Evolutionary conservation across 2,113 vertebrate genomes (phyloP), one percentile per base, ranked within the genome.

Genomic region (Onychorhynchus coronatus): DNA sequence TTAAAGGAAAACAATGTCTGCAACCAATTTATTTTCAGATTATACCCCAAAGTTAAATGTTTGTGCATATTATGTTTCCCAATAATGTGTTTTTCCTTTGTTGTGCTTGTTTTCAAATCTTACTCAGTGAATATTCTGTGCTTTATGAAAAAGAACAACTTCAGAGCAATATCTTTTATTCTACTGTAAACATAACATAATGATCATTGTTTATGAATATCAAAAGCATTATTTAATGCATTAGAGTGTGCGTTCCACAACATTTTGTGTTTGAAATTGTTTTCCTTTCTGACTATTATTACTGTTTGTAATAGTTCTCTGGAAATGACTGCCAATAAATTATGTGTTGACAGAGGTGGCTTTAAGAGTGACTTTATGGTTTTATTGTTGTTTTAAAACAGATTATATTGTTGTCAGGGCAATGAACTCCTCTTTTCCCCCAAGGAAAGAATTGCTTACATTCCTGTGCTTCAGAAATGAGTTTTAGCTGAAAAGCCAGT

Each of bases 311-410:
- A 90, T 50, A 55, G 18, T 53, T 93, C 50, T 81, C 27, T 80
- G 81, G 77, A 96, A 91, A 68, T 81, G 28, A 61, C 27, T 91
- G 62, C 41, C 63, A 95, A 89, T 97, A 93, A 94, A 89, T 93
- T 92, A 50, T 3, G 0, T 44, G 35, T 78, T 89, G 86, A 82
- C 77, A 92, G 91, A 91, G 70, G 52, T 84, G 76, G 18, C 66
- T 91, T 67, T 78, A 80, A 89, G 85, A 94, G 42, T 94, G 72
- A 23, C 70, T 94, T 46, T 65, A 47, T 68, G 19, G 62, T 81
- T 89, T 91, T 93, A 84, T 85, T 89, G 44, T 44, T 88, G 17
- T 68, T 93, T 93, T 83, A 78, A 93, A 96, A 37, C 37, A 81
- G 70, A 88, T 79, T 12, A 63, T 78, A 47, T 17, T 83, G 59